Evolutionary conservation across 1,140 invertebrate species (phyloP), one percentile per base, ranked within the genome.

Genomic region (Drosophila mojavensis): DNA sequence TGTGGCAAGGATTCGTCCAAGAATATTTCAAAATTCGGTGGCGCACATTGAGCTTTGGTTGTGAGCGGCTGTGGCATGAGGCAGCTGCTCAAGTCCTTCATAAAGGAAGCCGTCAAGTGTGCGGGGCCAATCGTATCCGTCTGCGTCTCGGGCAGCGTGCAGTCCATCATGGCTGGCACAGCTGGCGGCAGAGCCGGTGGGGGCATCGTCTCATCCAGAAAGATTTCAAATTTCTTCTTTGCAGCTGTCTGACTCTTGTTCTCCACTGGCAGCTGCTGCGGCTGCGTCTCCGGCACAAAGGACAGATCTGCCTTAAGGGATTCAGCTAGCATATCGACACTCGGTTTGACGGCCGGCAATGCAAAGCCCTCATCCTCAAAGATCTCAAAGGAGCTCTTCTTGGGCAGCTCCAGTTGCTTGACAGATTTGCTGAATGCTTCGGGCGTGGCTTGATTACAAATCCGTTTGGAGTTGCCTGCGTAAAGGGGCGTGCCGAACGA

Each of bases 271-370:
- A 20, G 54, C 33, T 7, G 20, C 17, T 24, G 84, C 0, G 90
- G 13, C 17, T 30, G 84, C 1, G 90, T 77, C n/a, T 91, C 90
- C 1, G 85, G 69, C 24, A 88, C 78, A 81, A 84, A 78, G 9
- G 90, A 90, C 13, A 91, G 59, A 15, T 91, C 82, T 3, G 78
- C 60, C 71, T 85, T 69, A 64, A 91, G 78, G 5, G 85, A 90
- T 5, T 91, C 80, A 1, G 55, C 33, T 39, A 81, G 20, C 39
- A 86, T 70, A 7, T 26, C 17, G 30, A 43, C 24, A 13, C 11
- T 51, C 1, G 43, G 1, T 20, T 66, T 59, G 4, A 26, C 30
- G 1, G 7, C 17, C 3, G 60, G 39, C 43, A 58, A 17, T 2
- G 51, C 39, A 36, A 28, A 63, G 7, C n/a, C 6, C 5, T 72